Conservation (phyloP, 2,888 invertebrate genomes). For the Noctua janthe region DNA sequence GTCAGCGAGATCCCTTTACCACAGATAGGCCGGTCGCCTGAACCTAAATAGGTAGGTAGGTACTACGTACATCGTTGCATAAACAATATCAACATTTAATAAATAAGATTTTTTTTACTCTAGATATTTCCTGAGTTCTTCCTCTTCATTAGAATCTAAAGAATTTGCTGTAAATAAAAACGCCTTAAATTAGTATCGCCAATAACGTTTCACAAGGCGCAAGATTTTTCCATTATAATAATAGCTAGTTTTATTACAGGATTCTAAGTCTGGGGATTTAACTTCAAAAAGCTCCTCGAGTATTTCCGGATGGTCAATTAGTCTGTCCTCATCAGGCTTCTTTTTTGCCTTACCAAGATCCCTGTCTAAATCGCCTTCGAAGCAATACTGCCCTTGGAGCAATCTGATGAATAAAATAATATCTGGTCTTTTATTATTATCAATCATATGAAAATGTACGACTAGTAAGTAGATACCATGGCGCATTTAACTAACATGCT, state of each 20-base stretch:
- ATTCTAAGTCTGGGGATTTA: background rate
- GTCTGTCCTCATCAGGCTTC: background rate
- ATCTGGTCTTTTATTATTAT: background rate
- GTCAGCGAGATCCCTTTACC: background rate
- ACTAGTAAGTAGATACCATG: background rate
- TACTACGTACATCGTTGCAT: background rate
- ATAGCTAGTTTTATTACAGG: background rate
- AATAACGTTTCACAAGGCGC: background rate
- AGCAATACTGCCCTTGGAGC: slow-evolving; percentile 83
- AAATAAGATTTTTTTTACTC: slow-evolving; percentile 46
- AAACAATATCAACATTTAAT: background rate
- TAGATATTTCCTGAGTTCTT: slow-evolving; percentile 77
- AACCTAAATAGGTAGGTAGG: background rate
- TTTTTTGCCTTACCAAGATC: slow-evolving; percentile 42
- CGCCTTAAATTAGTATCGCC: background rate
- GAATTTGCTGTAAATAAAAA: slow-evolving; percentile 74
- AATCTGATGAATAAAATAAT: slow-evolving; percentile 71
- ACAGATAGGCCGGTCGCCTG: background rate
- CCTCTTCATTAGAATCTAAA: slow-evolving; percentile 78
- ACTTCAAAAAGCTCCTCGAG: slow-evolving; percentile 5
- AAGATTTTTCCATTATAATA: background rate
- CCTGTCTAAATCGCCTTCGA: slow-evolving; percentile 77
- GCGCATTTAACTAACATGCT: background rate
- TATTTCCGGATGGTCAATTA: slow-evolving; percentile 23
- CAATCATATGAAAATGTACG: no score